phyloP scores from a whole-genome alignment of 2,888 invertebrate species.

The Brachycybe producta region DNA sequence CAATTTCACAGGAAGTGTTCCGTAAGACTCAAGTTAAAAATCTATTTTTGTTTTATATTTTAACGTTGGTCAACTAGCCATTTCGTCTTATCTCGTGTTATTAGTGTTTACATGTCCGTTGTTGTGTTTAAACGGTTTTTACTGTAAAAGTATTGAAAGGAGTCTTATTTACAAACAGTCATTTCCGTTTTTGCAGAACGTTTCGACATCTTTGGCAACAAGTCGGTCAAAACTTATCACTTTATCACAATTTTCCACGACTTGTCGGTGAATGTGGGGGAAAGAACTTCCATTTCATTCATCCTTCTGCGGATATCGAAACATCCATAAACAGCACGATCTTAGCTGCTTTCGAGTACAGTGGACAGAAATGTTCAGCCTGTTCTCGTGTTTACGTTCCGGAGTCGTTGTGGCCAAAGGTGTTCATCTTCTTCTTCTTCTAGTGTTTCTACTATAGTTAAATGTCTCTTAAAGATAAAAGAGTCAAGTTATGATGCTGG shows the following conservation, averaged over 20 bases:
- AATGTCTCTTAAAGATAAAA: neutral
- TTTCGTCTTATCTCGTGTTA: too few species aligned
- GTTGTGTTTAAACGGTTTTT: too few species aligned
- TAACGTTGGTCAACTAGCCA: too few species aligned
- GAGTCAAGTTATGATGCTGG: neutral
- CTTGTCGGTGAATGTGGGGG: slow-evolving; percentile 95
- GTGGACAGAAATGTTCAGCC: slow-evolving; percentile 96
- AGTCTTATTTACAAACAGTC: too few species aligned
- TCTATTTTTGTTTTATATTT: neutral
- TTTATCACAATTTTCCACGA: slow-evolving; percentile 79
- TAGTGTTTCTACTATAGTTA: neutral
- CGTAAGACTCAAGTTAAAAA: too few species aligned
- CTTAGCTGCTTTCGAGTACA: slow-evolving; percentile 83
- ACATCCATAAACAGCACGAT: slow-evolving; percentile 73
- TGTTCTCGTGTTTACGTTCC: slow-evolving; percentile 96
- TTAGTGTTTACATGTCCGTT: too few species aligned
- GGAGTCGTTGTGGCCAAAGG: slow-evolving; percentile 64
- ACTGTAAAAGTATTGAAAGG: too few species aligned
- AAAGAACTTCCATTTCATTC: slow-evolving; percentile 96
- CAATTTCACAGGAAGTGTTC: slow-evolving; percentile 96
- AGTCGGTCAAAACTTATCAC: slow-evolving; percentile 73
- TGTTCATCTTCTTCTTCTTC: slow-evolving; percentile 29
- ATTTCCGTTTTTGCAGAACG: slow-evolving; percentile 52
- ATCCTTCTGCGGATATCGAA: slow-evolving; percentile 72
- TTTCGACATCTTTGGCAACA: slow-evolving; percentile 86